These are phyloP conservation scores for Phyllostomus discolor DNA, from an alignment of 2,113 vertebrate species.

Conservation along the genomic window DNA sequence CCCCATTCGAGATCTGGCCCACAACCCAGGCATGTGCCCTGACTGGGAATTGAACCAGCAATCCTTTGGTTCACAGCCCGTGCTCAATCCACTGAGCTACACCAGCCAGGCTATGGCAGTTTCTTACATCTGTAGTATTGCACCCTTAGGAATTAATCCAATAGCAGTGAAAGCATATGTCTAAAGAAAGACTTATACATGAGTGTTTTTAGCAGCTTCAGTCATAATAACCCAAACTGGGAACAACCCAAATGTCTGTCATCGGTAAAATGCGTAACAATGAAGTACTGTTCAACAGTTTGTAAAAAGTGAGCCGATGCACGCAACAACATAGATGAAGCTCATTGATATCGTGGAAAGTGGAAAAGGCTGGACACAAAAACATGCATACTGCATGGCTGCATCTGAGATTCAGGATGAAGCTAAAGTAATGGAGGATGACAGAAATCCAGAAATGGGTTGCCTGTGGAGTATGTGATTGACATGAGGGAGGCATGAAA, in stretches of 20 bases:
- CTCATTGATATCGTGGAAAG: not conserved
- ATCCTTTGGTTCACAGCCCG: too few relatives aligned
- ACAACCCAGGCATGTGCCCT: too few relatives aligned
- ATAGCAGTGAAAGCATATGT: constrained; percentile 10
- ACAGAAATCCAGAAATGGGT: not conserved
- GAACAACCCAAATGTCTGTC: not conserved
- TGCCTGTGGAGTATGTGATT: not conserved
- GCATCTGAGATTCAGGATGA: not conserved
- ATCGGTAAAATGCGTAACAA: not conserved
- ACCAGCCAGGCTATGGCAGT: not conserved
- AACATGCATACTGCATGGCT: not conserved
- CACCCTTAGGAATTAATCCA: constrained; percentile 6
- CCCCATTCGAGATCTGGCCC: too few relatives aligned
- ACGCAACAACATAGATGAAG: not conserved
- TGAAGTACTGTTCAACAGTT: not conserved
- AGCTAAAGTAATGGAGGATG: not conserved
- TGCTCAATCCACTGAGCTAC: too few relatives aligned
- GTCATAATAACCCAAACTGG: not conserved
- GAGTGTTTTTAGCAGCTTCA: constrained; percentile 15
- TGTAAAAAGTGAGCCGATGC: not conserved
- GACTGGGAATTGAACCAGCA: too few relatives aligned
- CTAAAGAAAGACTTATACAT: not conserved
- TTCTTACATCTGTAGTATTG: not conserved
- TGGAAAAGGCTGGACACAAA: not conserved
- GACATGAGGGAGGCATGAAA: not conserved